Evolutionary conservation across 2,797 vertebrate species (phyloP).

Genomic region (Clarias laeviceps): DNA sequence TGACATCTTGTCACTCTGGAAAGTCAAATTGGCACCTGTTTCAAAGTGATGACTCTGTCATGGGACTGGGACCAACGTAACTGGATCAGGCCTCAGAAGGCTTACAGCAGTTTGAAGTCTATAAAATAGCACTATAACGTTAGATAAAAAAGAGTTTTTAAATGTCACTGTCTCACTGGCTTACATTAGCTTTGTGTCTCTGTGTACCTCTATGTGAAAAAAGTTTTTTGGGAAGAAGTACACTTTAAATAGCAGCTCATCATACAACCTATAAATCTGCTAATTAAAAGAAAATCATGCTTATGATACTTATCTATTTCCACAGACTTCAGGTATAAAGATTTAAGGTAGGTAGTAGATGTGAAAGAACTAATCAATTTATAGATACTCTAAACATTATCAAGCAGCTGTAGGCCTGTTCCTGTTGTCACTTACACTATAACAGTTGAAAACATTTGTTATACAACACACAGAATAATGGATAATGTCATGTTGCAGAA

Average conservation of each 20-base stretch:
- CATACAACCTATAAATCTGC: not conserved
- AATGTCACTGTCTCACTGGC: slow-evolving; percentile 11
- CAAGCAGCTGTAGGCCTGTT: not conserved
- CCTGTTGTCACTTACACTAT: not conserved
- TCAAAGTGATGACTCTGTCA: slow-evolving; percentile 59
- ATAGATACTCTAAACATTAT: not conserved
- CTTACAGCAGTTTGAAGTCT: slow-evolving; percentile 24
- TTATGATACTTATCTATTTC: not conserved
- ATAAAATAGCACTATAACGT: slow-evolving; percentile 24
- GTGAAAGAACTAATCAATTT: not conserved
- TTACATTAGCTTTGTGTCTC: slow-evolving; percentile 5
- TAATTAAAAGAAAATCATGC: not conserved
- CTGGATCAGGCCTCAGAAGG: slow-evolving; percentile 16
- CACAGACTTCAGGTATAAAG: not conserved
- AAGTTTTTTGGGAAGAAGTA: not conserved
- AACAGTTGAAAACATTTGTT: not conserved
- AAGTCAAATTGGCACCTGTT: slow-evolving; percentile 77
- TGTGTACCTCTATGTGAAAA: not conserved
- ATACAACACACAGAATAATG: not conserved
- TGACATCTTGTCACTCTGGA: slow-evolving; percentile 74
- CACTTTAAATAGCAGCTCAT: not conserved
- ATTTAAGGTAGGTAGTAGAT: not conserved
- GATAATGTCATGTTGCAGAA: not conserved
- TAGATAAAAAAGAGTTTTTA: slow-evolving; percentile 12
- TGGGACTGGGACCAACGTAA: slow-evolving; percentile 11